Evolutionary conservation across 2,113 vertebrate species (phyloP), one percentile per base, ranked within the genome.

Genomic region (Nibea albiflora): DNA sequence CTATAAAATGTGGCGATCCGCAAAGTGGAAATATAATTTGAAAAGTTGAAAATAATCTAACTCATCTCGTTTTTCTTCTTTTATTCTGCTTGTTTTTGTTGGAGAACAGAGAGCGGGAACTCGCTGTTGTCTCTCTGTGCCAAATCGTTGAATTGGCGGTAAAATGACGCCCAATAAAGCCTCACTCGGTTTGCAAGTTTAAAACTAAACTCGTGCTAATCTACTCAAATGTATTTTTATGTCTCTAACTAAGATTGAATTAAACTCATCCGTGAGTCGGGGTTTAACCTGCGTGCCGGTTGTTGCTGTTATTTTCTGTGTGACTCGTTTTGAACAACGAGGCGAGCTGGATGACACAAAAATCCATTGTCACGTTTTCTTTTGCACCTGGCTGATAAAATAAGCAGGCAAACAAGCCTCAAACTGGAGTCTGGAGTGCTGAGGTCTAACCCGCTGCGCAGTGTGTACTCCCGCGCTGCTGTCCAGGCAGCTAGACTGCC

Each of bases 61-160:
- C 5, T 16, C 2, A 0, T 35, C 0, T 78, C 31, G 1, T 53
- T 46, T 35, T 6, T 26, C 56, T 24, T 24, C 14, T 44, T 14
- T 12, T 56, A 5, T 15, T 24, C 11, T 68, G 0, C 14, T 6
- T 50, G 3, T 58, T 63, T 22, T 2, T 20, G 14, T 35, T 3
- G 1, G 44, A 15, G 22, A 39, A 52, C 1, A 61, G 1, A 22
- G 2, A 4, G 2, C 0, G 0, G 11, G 1, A 7, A 28, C 1
- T 52, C 7, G 42, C n/a, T 22, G 4, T 6, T 16, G 8, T 52
- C 19, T 3, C 39, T 63, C 10, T 31, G 8, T 8, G 31, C 35
- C 7, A 26, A 35, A 26, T n/a, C 16, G 49, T 5, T 7, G 4
- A 42, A 39, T 4, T 16, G 0, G 9, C 4, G 2, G 53, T 15